Evolutionary conservation across 2,888 invertebrate species (phyloP), one percentile per base, ranked within the genome.

Genomic region (Ommatoiulus sabulosus): DNA sequence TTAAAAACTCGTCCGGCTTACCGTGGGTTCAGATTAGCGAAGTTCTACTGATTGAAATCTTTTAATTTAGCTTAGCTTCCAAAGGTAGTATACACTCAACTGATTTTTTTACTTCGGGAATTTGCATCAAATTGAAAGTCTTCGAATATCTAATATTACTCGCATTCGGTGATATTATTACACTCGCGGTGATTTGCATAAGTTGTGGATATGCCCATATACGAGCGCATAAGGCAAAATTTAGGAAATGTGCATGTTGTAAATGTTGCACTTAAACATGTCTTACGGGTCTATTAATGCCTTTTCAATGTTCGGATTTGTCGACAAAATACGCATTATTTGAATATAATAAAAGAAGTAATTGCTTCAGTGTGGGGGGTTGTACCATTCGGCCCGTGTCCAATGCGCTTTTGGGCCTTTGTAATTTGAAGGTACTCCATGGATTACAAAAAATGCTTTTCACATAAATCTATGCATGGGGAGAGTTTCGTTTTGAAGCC

Each of bases 221-320:
- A 35, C 35, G 35, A 35, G 35, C 35, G 35, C 35, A 35, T 35
- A 35, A 35, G 35, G 35, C 0, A 35, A 35, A 35, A 35, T 35
- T 35, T 35, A 35, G 35, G 35, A 35, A 72, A 72, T 24, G 72
- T 24, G 24, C 20, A 72, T 24, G 72, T 8, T 72, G 72, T 24
- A 72, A 72, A 72, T 72, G 72, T 72, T 72, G 72, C 72, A 72
- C 72, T 72, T 72, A 72, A 72, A 24, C n/a, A 72, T 72, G 72
- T 72, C 72, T 72, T 72, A 72, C 72, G 72, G 72, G 72, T 72
- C 72, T 72, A 72, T 72, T 72, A 72, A 72, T 72, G 72, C 72
- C 72, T 72, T 57, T 72, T 72, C 72, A 72, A n/a, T n/a, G 72
- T 24, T 24, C 20, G 72, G 24, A 72, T 72, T 72, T 72, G 72